Evolutionary conservation across 2,888 invertebrate genomes (phyloP).

Genomic region (Beris chalybata): DNA sequence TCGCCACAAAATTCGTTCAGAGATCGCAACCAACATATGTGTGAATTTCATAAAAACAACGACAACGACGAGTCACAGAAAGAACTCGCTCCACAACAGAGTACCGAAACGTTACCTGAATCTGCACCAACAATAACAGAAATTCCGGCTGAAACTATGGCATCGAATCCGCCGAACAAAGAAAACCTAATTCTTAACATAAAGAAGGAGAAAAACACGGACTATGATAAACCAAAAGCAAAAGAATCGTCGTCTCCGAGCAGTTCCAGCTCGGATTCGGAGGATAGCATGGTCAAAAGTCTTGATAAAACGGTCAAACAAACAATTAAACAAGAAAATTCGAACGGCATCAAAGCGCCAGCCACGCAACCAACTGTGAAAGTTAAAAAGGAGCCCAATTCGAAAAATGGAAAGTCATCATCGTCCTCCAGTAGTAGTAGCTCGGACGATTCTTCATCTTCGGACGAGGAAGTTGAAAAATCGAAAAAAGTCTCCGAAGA

Average conservation of each 20-base stretch:
- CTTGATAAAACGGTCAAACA: slow-evolving; percentile 3
- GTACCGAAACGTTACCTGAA: no score
- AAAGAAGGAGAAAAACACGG: no score
- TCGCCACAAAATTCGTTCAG: no score
- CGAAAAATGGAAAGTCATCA: slow-evolving; percentile 9
- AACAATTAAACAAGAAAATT: background rate
- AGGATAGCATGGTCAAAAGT: slow-evolving; percentile 4
- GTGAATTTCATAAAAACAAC: no score
- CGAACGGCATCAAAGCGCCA: background rate
- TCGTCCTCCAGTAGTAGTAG: slow-evolving; percentile 21
- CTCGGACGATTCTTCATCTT: background rate
- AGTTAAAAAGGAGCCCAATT: background rate
- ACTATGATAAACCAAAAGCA: background rate
- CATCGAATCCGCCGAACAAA: no score
- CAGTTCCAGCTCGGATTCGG: slow-evolving; percentile 2
- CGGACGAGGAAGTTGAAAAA: background rate
- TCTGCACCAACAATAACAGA: no score
- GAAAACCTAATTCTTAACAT: no score
- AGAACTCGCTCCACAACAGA: no score
- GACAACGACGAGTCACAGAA: no score
- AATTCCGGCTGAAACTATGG: no score
- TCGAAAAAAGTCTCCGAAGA: slow-evolving; percentile 42
- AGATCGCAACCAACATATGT: no score
- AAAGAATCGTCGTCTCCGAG: background rate
- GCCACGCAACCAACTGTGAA: background rate